A percentile compares a stretch with the other conserved stretches of the same genome.
Evolutionary conservation across 2,113 vertebrate genomes (phyloP).

Genomic region (Arenaria interpres): DNA sequence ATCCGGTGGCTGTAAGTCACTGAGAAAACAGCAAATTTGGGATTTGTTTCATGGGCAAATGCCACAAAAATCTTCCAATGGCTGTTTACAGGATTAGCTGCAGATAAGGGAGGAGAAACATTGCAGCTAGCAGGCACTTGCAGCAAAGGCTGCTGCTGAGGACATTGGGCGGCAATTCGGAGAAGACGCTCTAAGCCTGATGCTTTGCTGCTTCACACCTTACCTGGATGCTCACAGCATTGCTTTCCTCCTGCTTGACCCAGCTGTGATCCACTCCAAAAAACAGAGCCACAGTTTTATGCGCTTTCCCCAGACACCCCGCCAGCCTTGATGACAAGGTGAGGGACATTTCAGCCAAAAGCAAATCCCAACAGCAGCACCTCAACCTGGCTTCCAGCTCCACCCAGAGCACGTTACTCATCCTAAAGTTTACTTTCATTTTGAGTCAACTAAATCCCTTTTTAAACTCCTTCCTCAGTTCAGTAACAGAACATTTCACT

Average conservation of each 20-base stretch:
- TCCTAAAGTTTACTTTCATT: neutral
- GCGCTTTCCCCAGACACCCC: neutral
- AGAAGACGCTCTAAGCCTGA: neutral
- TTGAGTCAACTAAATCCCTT: neutral
- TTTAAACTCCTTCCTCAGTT: neutral
- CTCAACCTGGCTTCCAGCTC: neutral
- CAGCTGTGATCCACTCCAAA: neutral
- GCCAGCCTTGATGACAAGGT: neutral
- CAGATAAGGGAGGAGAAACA: neutral
- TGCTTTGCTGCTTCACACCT: neutral
- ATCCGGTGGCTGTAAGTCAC: neutral
- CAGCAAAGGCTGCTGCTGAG: neutral
- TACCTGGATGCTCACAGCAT: fast-evolving
- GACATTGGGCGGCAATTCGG: neutral
- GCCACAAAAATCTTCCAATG: neutral
- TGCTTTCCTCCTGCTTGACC: neutral
- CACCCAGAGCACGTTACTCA: neutral
- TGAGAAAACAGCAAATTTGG: neutral
- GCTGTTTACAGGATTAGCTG: neutral
- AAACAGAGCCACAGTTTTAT: neutral
- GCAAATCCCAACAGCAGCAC: neutral
- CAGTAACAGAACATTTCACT: neutral
- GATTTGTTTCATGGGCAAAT: neutral
- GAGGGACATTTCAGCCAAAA: neutral
- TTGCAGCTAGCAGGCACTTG: neutral